These are phyloP conservation scores for Microplitis manilae DNA, from an alignment of 2,888 invertebrate genomes.

Conservation along the genomic window DNA sequence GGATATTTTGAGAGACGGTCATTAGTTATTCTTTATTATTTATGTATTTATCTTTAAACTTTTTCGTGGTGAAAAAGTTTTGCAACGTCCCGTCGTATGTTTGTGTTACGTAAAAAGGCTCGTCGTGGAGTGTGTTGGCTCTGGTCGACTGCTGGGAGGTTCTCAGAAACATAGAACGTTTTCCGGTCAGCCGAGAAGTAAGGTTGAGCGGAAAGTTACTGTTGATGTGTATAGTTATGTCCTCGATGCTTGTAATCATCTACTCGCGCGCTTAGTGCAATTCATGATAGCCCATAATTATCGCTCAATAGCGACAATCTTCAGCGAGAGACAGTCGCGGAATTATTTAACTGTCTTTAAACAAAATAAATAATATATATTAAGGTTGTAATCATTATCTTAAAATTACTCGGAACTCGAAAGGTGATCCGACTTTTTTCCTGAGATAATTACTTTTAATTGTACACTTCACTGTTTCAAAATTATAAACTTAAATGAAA, in stretches of 20 bases:
- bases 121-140: background rate
- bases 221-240: slow-evolving; percentile 26
- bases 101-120: slow-evolving; percentile 20
- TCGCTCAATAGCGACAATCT: background rate
- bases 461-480: too few species aligned
- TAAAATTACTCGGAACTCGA: too few species aligned
- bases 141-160: slow-evolving; percentile 17
- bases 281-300: slow-evolving; percentile 30
- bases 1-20: background rate
- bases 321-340: background rate
- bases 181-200: slow-evolving; percentile 38
- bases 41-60: background rate
- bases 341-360: background rate
- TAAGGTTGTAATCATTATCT: background rate
- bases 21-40: background rate
- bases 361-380: too few species aligned
- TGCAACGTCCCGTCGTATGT: slow-evolving; percentile 16
- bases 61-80: background rate
- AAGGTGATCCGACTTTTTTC: too few species aligned
- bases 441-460: too few species aligned
- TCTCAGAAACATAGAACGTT: slow-evolving; percentile 43
- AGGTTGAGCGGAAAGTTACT: slow-evolving; percentile 47
- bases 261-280: slow-evolving; percentile 23
- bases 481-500: too few species aligned
- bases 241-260: slow-evolving; percentile 38